phyloP scores from a whole-genome alignment of 2,113 vertebrate species.

The Fukomys damarensis region DNA sequence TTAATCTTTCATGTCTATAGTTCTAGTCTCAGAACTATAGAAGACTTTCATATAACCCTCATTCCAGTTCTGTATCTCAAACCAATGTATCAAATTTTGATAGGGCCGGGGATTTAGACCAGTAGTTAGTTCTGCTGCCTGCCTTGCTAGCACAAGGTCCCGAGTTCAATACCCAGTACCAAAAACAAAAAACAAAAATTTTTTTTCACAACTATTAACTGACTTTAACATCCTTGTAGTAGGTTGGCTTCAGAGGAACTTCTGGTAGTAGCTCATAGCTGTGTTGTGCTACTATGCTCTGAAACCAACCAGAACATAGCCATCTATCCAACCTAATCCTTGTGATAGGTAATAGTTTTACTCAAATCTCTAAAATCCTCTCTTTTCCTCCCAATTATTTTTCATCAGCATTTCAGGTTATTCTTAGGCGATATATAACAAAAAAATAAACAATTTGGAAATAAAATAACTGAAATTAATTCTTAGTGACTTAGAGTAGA shows the following conservation, averaged over 20 bases:
- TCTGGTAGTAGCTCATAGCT: not conserved
- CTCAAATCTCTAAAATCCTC: not conserved
- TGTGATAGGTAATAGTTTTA: not conserved
- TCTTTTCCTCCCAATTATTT: not conserved
- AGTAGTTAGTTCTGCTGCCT: too few relatives aligned
- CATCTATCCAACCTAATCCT: not conserved
- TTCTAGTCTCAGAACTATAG: not conserved
- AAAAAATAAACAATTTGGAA: not conserved
- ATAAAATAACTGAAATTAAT: slow-evolving; percentile 1
- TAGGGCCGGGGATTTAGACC: too few relatives aligned
- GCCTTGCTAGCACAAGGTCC: too few relatives aligned
- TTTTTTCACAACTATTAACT: not conserved
- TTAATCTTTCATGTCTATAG: not conserved
- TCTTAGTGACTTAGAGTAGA: not conserved
- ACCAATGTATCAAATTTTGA: not conserved
- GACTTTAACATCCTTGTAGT: not conserved
- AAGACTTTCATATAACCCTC: not conserved
- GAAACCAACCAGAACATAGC: not conserved
- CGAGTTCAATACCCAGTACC: too few relatives aligned
- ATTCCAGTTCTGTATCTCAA: not conserved
- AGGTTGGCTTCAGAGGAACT: not conserved
- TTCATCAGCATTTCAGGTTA: not conserved
- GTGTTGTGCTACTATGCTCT: not conserved
- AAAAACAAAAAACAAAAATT: too few relatives aligned
- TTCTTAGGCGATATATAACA: not conserved